Percentiles rank a stretch among this genome's conserved stretches.
These are phyloP conservation scores for Sparus aurata DNA, from an alignment of 2,797 vertebrate species.

Conservation along the genomic window DNA sequence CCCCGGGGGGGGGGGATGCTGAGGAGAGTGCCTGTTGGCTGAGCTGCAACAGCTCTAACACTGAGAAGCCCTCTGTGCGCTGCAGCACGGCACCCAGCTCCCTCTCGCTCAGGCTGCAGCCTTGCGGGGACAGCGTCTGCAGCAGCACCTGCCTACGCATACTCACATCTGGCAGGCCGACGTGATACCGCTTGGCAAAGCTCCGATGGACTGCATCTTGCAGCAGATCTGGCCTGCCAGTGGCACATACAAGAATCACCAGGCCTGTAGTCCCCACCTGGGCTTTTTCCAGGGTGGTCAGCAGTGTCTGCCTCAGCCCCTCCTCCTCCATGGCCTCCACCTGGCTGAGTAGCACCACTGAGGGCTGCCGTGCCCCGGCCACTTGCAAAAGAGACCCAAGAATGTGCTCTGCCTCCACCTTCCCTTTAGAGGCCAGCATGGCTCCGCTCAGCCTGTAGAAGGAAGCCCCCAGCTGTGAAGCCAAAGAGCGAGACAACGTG, in stretches of 20 bases:
- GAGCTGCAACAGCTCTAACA: slow-evolving; percentile 92
- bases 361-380: slow-evolving; percentile 89
- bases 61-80: slow-evolving; percentile 93
- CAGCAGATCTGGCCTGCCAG: slow-evolving; percentile 90
- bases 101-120: slow-evolving; percentile 90
- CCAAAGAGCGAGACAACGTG: slow-evolving; percentile 91
- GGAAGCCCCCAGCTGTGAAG: slow-evolving; percentile 93
- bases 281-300: slow-evolving; percentile 90
- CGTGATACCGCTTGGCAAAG: slow-evolving; percentile 92
- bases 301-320: slow-evolving; percentile 89
- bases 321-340: slow-evolving; percentile 88
- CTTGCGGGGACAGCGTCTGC: slow-evolving; percentile 89
- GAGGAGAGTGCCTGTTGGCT: slow-evolving; percentile 92
- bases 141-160: slow-evolving; percentile 92
- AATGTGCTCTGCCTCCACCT: slow-evolving; percentile 92
- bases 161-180: slow-evolving; percentile 88
- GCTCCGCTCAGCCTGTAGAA: slow-evolving; percentile 90
- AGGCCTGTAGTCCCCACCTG: slow-evolving; percentile 84
- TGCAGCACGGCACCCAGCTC: slow-evolving; percentile 92
- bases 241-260: slow-evolving; percentile 92
- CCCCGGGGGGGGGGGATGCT: slow-evolving; percentile 77
- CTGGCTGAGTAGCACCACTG: slow-evolving; percentile 92
- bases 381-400: slow-evolving; percentile 91
- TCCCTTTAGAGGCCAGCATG: slow-evolving; percentile 89
- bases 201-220: slow-evolving; percentile 92